Base-by-base conservation (phyloP, 1,140 invertebrate species). In the Trachelipus rathkii region DNA sequence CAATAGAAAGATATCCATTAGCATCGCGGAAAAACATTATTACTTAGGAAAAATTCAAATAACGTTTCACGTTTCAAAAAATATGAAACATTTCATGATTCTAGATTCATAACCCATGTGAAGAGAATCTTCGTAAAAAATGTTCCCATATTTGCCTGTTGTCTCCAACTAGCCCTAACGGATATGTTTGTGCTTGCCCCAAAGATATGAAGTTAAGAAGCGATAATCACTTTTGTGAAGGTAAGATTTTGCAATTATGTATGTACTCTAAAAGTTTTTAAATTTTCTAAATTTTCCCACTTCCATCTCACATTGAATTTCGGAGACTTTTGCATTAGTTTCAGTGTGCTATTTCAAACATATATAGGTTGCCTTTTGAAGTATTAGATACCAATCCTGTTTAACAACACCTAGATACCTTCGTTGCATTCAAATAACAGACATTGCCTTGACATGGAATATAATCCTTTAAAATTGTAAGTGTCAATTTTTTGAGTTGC, bases 61-160 rank as follows among this genome's bases (percentile, higher is more conserved):
- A n/a, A n/a, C n/a, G n/a, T n/a, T n/a, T n/a, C n/a, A n/a, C n/a
- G n/a, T n/a, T n/a, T n/a, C n/a, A n/a, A n/a, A n/a, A n/a, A n/a
- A n/a, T n/a, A n/a, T n/a, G n/a, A n/a, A n/a, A n/a, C n/a, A n/a
- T n/a, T n/a, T n/a, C n/a, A n/a, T n/a, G n/a, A 0, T 33, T 19
- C 0, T 33, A 78, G 77, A 53, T 21, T 6, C 0, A 10, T 10
- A 78, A 78, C 19, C 77, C 77, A 10, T 78, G 77, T 44, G 21
- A 6, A 0, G 0, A 0, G 1, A 0, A n/a, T 8, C 82, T 84
- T 50, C 93, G 93, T 84, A 92, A 91, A 15, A 90, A 89, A 0
- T 94, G 92, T 85, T 88, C 90, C 78, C 91, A 93, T 83, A 84
- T 88, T 43, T 94, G 92, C 83, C 83, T 82, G 7, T 79, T 91